Conservation (phyloP, 2,797 vertebrate species). For the Amblyraja radiata region DNA sequence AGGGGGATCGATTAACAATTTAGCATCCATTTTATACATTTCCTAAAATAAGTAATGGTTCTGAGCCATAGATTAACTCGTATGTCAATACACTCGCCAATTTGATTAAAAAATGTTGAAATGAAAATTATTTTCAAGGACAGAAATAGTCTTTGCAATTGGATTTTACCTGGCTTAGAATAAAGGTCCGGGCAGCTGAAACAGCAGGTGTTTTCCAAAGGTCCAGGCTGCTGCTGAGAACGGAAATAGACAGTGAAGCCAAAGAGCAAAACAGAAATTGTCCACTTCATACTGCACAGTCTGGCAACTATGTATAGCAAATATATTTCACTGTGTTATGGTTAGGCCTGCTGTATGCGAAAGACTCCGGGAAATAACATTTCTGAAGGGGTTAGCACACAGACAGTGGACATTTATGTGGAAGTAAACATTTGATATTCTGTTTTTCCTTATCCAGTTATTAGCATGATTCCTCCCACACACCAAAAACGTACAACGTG, state of each 20-base stretch:
- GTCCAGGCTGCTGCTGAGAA: neutral
- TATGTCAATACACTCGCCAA: neutral
- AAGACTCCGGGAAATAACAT: neutral
- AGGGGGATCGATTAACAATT: neutral
- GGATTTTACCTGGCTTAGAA: neutral
- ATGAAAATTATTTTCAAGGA: neutral
- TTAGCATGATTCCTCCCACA: neutral
- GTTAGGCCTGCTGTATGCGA: neutral
- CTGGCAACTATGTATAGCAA: neutral
- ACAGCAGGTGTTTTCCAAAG: neutral
- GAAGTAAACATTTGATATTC: neutral
- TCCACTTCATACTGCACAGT: neutral
- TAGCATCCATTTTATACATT: neutral
- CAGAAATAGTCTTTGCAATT: neutral
- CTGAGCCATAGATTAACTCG: neutral
- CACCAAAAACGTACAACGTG: too few species aligned
- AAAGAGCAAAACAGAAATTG: neutral
- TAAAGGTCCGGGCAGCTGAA: neutral
- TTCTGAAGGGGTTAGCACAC: neutral
- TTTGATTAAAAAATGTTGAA: neutral
- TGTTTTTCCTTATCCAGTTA: neutral
- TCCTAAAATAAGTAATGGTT: neutral
- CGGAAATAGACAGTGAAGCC: neutral
- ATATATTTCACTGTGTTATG: neutral
- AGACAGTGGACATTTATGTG: neutral